Conservation (phyloP, 2,113 vertebrate genomes). For the Zosterops borbonicus region DNA sequence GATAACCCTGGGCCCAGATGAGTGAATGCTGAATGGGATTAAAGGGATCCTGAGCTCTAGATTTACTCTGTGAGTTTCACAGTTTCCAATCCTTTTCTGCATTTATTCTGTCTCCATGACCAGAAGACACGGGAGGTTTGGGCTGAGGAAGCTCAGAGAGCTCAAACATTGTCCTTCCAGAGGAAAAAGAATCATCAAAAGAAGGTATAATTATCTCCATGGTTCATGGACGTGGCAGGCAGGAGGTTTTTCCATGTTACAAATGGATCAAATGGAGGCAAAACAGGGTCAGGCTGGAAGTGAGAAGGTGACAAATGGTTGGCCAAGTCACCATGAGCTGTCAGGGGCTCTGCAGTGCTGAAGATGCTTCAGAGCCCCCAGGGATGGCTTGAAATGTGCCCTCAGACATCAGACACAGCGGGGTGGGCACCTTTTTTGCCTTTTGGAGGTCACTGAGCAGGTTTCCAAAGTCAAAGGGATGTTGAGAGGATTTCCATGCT, state of each 20-base stretch:
- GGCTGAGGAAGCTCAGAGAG: neutral
- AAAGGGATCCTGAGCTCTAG: neutral
- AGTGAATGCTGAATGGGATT: neutral
- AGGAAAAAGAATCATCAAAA: neutral
- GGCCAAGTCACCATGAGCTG: neutral
- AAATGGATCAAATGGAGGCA: fast-evolving
- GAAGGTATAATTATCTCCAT: fast-evolving
- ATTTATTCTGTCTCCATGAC: fast-evolving
- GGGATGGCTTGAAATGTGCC: fast-evolving
- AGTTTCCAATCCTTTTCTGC: neutral
- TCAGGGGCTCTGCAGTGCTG: neutral
- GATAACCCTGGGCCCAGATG: neutral
- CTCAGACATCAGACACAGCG: fast-evolving
- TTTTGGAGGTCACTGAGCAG: neutral
- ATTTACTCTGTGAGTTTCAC: neutral
- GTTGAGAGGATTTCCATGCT: fast-evolving
- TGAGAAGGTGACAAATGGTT: neutral
- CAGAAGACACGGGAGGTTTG: neutral
- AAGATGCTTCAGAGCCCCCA: neutral
- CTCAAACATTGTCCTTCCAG: neutral
- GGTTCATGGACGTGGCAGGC: fast-evolving
- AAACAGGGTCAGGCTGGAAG: neutral
- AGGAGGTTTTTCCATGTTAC: neutral
- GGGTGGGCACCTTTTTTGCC: neutral
- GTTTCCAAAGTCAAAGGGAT: neutral